A percentile compares a stretch with the other conserved stretches of the same genome.
Evolutionary conservation across 2,113 vertebrate genomes (phyloP).

Genomic region (Psittacara wagleri): DNA sequence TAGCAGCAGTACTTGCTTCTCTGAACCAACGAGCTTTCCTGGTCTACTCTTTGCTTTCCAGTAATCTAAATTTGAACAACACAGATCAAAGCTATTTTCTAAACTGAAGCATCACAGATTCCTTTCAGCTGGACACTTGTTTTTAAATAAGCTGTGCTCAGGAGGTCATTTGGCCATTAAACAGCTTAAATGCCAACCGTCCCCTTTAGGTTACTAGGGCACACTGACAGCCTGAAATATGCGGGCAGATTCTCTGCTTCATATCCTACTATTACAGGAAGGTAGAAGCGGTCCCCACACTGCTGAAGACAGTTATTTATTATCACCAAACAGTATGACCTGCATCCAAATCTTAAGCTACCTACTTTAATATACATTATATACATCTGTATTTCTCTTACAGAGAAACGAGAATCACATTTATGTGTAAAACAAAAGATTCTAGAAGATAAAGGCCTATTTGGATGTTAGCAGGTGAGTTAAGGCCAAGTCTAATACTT

Average conservation of each 20-base stretch:
- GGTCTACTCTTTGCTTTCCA: neutral
- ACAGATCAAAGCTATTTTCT: neutral
- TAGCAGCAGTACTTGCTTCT: neutral
- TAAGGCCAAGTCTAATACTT: constrained; percentile 42
- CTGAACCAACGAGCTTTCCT: neutral
- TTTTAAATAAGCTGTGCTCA: neutral
- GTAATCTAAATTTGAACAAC: neutral
- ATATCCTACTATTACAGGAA: neutral
- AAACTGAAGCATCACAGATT: neutral
- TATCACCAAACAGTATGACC: fast-evolving
- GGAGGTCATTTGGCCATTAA: neutral
- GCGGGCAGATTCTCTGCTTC: neutral
- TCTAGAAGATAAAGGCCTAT: neutral
- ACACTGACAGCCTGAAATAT: neutral
- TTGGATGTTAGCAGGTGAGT: fast-evolving
- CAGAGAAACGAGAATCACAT: neutral
- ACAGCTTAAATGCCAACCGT: neutral
- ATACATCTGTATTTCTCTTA: neutral
- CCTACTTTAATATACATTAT: neutral
- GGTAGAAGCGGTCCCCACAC: neutral
- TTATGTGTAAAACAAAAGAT: neutral
- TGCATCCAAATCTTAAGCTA: neutral
- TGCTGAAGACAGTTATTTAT: neutral
- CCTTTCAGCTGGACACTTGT: neutral
- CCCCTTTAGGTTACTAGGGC: neutral